These are phyloP conservation scores for Ammodytes marinus DNA, from an alignment of 2,113 vertebrate species.

Conservation along the genomic window DNA sequence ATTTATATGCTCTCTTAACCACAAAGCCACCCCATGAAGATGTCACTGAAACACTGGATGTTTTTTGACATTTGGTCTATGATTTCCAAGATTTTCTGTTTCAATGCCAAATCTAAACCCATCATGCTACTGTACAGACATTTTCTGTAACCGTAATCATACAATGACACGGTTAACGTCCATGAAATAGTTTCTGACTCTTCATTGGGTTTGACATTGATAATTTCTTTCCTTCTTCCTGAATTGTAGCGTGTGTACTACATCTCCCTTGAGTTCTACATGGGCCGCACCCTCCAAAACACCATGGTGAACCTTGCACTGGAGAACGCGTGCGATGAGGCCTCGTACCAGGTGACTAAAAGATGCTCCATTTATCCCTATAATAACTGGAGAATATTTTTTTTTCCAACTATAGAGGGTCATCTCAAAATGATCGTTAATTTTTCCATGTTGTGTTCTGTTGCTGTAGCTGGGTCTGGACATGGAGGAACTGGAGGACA, in stretches of 20 bases:
- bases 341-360: conserved; percentile 82
- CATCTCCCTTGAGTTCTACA: conserved; percentile 87
- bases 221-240: neutral
- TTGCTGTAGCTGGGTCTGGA: conserved; percentile 89
- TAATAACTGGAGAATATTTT: neutral
- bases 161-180: neutral
- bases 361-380: neutral
- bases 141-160: neutral
- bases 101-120: conserved; percentile 3
- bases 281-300: conserved; percentile 86
- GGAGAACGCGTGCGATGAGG: conserved; percentile 87
- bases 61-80: conserved; percentile 39
- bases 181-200: neutral
- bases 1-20: conserved; percentile 42
- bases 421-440: neutral
- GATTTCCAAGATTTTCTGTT: conserved; percentile 17
- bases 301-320: conserved; percentile 88
- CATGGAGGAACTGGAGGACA: conserved; percentile 94
- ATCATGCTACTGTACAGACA: neutral
- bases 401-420: neutral
- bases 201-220: neutral
- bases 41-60: conserved; percentile 27
- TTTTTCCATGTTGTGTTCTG: neutral
- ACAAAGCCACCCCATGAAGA: conserved; percentile 37
- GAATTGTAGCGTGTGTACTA: conserved; percentile 84